phyloP scores from a whole-genome alignment of 2,888 invertebrate species.

The Opisthograptis luteolata region DNA sequence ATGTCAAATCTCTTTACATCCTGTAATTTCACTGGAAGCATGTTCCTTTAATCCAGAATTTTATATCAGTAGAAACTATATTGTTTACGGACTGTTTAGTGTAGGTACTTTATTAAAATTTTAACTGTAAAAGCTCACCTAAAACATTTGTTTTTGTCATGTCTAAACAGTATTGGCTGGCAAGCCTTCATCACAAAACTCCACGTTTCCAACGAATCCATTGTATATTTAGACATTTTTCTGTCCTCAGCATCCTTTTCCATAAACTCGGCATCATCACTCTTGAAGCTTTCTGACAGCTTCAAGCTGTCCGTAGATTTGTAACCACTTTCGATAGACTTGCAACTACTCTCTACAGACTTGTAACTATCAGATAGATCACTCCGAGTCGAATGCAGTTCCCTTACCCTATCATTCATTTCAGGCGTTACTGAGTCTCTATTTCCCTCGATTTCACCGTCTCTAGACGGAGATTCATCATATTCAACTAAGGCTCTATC shows the following conservation, averaged over 20 bases:
- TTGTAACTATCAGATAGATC: slow-evolving; percentile 61
- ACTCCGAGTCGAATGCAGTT: slow-evolving; percentile 49
- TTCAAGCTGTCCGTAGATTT: slow-evolving; percentile 35
- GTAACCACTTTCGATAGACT: slow-evolving; percentile 42
- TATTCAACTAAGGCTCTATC: slow-evolving; percentile 76
- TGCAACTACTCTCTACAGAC: slow-evolving; percentile 56
- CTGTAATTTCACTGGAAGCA: no score
- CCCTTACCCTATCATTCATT: slow-evolving; percentile 57
- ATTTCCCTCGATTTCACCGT: slow-evolving; percentile 43
- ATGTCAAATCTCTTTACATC: no score
- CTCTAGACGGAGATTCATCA: slow-evolving; percentile 64
- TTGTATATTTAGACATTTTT: slow-evolving; percentile 60
- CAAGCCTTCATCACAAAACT: slow-evolving; percentile 77
- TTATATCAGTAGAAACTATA: no score
- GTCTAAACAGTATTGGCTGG: slow-evolving; percentile 74
- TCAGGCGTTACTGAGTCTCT: slow-evolving; percentile 69
- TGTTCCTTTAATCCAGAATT: no score
- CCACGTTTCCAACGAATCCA: slow-evolving; percentile 75
- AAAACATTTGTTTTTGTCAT: slow-evolving; percentile 75
- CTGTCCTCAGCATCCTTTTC: slow-evolving; percentile 18
- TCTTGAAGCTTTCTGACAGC: slow-evolving; percentile 5
- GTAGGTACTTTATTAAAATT: no score
- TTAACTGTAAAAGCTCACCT: slow-evolving; percentile 71
- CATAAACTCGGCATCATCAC: slow-evolving; percentile 6
- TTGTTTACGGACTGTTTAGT: no score